Base-by-base conservation (phyloP, 1,140 invertebrate species). In the Hesperophylax magnus region DNA sequence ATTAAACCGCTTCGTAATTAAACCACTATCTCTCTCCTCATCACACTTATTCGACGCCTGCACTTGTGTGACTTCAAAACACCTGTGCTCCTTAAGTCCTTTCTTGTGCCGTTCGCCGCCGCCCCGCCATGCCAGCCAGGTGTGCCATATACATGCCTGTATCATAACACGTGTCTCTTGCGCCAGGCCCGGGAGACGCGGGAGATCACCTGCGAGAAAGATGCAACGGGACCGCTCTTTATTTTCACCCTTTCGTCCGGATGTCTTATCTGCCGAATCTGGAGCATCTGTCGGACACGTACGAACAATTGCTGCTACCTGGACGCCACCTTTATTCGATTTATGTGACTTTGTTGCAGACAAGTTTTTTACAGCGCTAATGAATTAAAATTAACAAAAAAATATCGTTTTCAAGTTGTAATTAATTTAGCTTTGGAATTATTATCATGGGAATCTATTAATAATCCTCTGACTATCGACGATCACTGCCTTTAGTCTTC, bases 11-110 rank as follows among this genome's bases (percentile, higher is more conserved):
- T 0, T 58, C 20, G 15, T 18, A 3, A 58, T 18, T n/a, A 58
- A n/a, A 20, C 5, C 2, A 58, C 15, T 58, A 58, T 58, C 17
- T 3, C 7, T 58, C 17, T 5, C 20, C 5, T 20, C 17, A 58
- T n/a, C 20, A 14, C 20, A 18, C 1, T 58, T 58, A 20, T 58
- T 18, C 54, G 54, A 39, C 17, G 54, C 17, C 54, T 18, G 54
- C n/a, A 15, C n/a, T n/a, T n/a, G 60, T 65, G 61, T 65, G 24
- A 65, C 24, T 22, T 65, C 27, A 27, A 65, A 17, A 65, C 61
- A 65, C 61, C 61, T 65, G 61, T 65, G 20, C 61, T 27, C 7
- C 34, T 39, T 39, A 8, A 39, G 8, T 8, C 34, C 34, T 8
- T 5, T 1, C 34, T 7, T 8, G 9, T 39, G 34, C 34, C 34